Evolutionary conservation across 2,113 vertebrate genomes (phyloP).

Genomic region (Ictidomys tridecemlineatus): DNA sequence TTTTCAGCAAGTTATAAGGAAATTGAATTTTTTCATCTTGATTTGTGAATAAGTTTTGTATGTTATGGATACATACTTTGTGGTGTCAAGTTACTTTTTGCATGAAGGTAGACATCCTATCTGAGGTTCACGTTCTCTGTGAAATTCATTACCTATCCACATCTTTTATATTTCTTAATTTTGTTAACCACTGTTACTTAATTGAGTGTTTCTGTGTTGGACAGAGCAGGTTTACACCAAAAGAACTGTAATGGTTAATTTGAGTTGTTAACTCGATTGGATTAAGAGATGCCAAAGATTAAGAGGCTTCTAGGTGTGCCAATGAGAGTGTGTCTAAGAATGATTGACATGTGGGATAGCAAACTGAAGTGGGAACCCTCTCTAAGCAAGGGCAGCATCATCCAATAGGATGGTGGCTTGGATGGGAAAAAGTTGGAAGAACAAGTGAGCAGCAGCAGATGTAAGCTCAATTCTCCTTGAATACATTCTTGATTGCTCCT

Average conservation of each 20-base stretch:
- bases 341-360: too few species aligned
- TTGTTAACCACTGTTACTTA: not conserved
- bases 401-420: too few species aligned
- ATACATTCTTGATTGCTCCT: too few species aligned
- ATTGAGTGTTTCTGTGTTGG: not conserved
- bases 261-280: too few species aligned
- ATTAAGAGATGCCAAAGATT: too few species aligned
- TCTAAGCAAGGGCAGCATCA: too few species aligned
- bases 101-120: not conserved
- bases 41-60: not conserved
- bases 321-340: too few species aligned
- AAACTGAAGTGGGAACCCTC: too few species aligned
- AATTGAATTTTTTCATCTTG: not conserved
- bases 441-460: too few species aligned
- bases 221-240: conserved; percentile 12
- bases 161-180: not conserved
- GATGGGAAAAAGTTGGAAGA: too few species aligned
- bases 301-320: too few species aligned
- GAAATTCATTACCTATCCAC: not conserved
- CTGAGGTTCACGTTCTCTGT: not conserved
- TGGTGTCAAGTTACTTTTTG: not conserved
- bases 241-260: not conserved
- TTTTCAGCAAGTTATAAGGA: conserved; percentile 18
- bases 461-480: too few species aligned
- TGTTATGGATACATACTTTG: not conserved